Percentiles rank a stretch among this genome's conserved stretches.
These are phyloP conservation scores for Aphaenogaster ashmeadi DNA, from an alignment of 1,140 invertebrate species.

Conservation along the genomic window DNA sequence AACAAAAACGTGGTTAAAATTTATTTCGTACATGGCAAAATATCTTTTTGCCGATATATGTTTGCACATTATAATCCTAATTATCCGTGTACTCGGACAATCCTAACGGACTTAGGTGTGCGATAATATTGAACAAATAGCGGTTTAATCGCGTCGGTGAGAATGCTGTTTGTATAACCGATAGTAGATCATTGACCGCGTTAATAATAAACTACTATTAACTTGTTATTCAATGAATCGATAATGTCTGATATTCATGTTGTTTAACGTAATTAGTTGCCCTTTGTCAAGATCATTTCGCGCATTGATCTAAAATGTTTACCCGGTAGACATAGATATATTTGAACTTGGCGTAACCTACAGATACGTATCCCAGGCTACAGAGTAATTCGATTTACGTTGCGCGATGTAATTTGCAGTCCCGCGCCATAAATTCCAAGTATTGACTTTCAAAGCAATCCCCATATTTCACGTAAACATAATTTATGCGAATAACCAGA, in stretches of 20 bases:
- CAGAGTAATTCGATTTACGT: constrained; percentile 64
- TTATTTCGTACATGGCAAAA: background rate
- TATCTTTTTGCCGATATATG: background rate
- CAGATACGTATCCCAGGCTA: constrained; percentile 54
- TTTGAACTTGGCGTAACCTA: constrained; percentile 62
- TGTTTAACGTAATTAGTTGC: constrained; percentile 65
- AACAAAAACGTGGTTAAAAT: background rate
- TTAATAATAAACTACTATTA: constrained; percentile 65
- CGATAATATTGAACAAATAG: constrained; percentile 65
- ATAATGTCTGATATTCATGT: constrained; percentile 66
- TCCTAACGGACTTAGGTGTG: constrained; percentile 61
- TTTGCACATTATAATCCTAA: constrained; percentile 54
- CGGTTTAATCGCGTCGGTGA: constrained; percentile 59
- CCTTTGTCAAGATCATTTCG: constrained; percentile 63
- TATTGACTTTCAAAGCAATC: constrained; percentile 64
- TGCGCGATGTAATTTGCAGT: constrained; percentile 59
- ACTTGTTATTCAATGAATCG: constrained; percentile 66
- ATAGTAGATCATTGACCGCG: constrained; percentile 64
- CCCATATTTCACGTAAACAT: constrained; percentile 57
- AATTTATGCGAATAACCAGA: constrained; percentile 59
- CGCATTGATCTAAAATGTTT: constrained; percentile 65
- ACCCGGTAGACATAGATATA: constrained; percentile 63
- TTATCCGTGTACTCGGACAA: constrained; percentile 51
- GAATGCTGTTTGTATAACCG: constrained; percentile 62
- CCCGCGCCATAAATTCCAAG: constrained; percentile 60